Evolutionary conservation across 2,888 invertebrate species (phyloP), one percentile per base, ranked within the genome.

Genomic region (Leptura quadrifasciata): DNA sequence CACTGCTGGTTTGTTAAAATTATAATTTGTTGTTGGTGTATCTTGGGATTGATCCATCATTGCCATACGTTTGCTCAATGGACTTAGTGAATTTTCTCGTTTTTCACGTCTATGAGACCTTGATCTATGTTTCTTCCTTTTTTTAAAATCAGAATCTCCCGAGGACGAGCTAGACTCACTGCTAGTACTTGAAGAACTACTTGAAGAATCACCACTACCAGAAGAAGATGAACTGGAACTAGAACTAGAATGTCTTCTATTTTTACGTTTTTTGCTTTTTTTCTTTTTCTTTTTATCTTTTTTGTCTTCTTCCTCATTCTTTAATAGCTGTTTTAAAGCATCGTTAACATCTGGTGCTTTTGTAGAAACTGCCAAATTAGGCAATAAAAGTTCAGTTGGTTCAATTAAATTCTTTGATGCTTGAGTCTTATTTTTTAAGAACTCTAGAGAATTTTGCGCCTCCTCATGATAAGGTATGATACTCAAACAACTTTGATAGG

Each of bases 391-490:
- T 84, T 93, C 93, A 8, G 91, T 91, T 0, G 93, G 93, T 85
- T 93, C 93, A 78, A 93, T 93, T 80, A 94, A 87, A 79, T 93
- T 93, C 81, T 93, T 93, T 0, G 89, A 85, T 0, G 12, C 89
- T 89, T 89, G 86, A 0, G 89, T 88, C 86, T 95, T 95, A 72
- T 93, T 93, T 86, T 95, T 95, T 76, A 96, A 90, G 83, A 94
- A 95, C 83, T 96, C 95, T 79, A 96, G 90, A 0, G 95, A 96
- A 85, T 95, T 94, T 84, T 95, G 94, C 0, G 97, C 97, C 87
- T 97, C 96, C 83, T 96, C 95, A 88, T 97, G 96, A 87, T 94
- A 95, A 0, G 97, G 96, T 85, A 95, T 94, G 67, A 97, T 94
- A 6, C 93, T 93, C 67, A 97, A 89, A 86, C 96, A 97, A 86